phyloP scores from a whole-genome alignment of 1,140 invertebrate species.

The Phymastichus coffea region DNA sequence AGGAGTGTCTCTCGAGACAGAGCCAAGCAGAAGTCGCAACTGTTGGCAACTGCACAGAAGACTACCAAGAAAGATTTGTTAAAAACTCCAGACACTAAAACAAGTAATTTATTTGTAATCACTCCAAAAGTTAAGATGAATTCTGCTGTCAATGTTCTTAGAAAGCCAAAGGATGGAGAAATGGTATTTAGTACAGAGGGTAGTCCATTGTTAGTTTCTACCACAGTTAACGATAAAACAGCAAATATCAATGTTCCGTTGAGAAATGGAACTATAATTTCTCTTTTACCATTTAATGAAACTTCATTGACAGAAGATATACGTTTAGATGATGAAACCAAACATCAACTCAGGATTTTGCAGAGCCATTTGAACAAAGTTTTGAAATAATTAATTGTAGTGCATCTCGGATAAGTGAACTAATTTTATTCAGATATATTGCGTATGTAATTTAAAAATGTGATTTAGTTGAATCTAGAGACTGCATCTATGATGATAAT shows the following conservation, averaged over 20 bases:
- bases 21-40: conserved; percentile 18
- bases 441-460: no score
- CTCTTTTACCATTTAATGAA: conserved; percentile 55
- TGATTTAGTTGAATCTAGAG: no score
- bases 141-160: conserved; percentile 61
- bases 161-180: conserved; percentile 64
- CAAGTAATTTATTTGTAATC: conserved; percentile 29
- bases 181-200: conserved; percentile 68
- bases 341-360: conserved; percentile 20
- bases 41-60: neutral
- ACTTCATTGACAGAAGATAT: conserved; percentile 16
- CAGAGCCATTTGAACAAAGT: conserved; percentile 26
- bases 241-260: conserved; percentile 67
- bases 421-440: no score
- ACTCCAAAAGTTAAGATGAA: conserved; percentile 60
- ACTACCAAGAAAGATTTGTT: conserved; percentile 26
- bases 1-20: conserved; percentile 17
- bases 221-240: conserved; percentile 50
- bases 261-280: conserved; percentile 61
- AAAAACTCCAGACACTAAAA: conserved; percentile 41
- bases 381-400: conserved; percentile 21
- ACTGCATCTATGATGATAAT: no score
- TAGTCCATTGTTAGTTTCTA: conserved; percentile 63
- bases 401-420: no score
- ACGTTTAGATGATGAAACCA: conserved; percentile 25